Evolutionary conservation across 2,113 vertebrate genomes (phyloP).

Genomic region (Eulemur macaco): DNA sequence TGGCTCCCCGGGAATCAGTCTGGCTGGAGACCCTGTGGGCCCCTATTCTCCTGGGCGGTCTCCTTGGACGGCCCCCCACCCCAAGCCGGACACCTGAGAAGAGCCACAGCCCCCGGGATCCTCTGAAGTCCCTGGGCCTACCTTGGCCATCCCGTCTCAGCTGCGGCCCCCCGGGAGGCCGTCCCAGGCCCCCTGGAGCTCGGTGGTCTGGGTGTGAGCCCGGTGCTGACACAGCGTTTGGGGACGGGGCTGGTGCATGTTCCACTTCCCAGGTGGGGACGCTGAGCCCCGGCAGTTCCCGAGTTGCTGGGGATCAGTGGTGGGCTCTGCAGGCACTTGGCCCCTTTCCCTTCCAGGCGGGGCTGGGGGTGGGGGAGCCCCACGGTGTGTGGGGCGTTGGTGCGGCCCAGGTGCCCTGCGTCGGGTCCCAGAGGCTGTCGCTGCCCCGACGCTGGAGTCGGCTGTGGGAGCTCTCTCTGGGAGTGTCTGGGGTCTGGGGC

Average conservation of each 20-base stretch:
- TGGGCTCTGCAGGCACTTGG: neutral
- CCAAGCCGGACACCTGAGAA: neutral
- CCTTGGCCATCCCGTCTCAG: neutral
- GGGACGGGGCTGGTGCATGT: neutral
- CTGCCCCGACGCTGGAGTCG: accelerated
- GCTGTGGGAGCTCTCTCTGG: neutral
- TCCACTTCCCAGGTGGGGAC: neutral
- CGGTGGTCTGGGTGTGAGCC: neutral
- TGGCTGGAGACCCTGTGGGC: accelerated
- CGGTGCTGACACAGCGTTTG: neutral
- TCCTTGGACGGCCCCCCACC: neutral
- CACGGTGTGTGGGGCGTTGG: accelerated
- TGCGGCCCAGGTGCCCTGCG: neutral
- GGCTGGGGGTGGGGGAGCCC: neutral
- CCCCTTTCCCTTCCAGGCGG: neutral
- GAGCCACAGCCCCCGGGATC: neutral
- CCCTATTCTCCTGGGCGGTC: neutral
- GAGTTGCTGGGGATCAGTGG: neutral
- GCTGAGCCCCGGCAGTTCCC: accelerated
- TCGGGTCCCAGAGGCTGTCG: accelerated
- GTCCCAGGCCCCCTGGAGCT: too few relatives aligned
- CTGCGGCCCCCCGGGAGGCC: neutral
- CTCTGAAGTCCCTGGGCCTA: neutral
- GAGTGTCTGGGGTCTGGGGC: neutral
- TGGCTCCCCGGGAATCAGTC: accelerated